phyloP scores from a whole-genome alignment of 2,113 vertebrate genomes.

The Myxocyprinus asiaticus region DNA sequence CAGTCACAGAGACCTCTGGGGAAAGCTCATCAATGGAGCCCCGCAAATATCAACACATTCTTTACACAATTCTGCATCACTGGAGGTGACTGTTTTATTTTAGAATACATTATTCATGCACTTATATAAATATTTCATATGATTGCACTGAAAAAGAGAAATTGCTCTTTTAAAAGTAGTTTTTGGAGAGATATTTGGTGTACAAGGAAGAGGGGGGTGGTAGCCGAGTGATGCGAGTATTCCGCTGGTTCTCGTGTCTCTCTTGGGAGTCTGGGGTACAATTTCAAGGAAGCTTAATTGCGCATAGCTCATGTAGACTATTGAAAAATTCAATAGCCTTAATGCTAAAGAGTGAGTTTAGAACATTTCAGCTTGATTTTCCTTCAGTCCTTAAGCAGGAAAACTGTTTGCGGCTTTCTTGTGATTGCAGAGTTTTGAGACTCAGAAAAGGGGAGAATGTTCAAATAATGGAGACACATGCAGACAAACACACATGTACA shows the following conservation, averaged over 20 bases:
- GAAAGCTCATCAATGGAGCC: conserved; percentile 32
- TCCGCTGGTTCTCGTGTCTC: conserved; percentile 26
- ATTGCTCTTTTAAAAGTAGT: conserved; percentile 49
- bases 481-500: conserved; percentile 9
- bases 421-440: not conserved
- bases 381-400: no score
- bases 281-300: conserved; percentile 51
- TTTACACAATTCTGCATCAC: conserved; percentile 41
- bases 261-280: conserved; percentile 31
- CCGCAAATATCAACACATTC: conserved; percentile 49
- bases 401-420: not conserved
- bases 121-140: conserved; percentile 55
- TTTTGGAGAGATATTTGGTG: conserved; percentile 49
- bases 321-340: conserved; percentile 37
- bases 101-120: conserved; percentile 52
- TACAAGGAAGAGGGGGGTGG: conserved; percentile 25
- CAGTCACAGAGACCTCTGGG: conserved; percentile 20
- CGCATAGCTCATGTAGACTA: conserved; percentile 35
- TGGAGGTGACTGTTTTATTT: conserved; percentile 49
- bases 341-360: conserved; percentile 41
- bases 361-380: conserved; percentile 13
- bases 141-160: conserved; percentile 44
- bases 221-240: conserved; percentile 16
- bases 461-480: not conserved
- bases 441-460: not conserved